Base-by-base conservation (phyloP, 1,140 invertebrate species). In the Pissodes strobi region DNA sequence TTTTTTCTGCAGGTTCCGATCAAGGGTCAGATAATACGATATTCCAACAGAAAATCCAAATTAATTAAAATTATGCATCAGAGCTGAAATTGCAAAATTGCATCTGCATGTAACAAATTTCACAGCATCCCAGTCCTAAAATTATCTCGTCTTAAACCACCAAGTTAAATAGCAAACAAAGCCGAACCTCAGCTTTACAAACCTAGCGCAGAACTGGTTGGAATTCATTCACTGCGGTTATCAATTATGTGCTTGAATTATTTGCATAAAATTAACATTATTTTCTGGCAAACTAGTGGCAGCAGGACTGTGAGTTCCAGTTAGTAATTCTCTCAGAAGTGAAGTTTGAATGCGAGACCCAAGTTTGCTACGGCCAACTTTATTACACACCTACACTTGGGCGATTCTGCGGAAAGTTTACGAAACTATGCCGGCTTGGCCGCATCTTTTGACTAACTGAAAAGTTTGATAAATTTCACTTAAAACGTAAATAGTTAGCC, bases 191-290 rank as follows among this genome's bases (percentile, higher is more conserved):
- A 45, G 18, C 15, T 21, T 45, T 45, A 45, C 17, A 45, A 45
- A 51, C 23, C 23, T 18, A 30, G 23, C 48, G 37, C 18, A 22
- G 51, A 41, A 38, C 51, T 37, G 51, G 51, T 22, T 15, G 17
- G 37, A 53, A 53, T 39, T 39, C 34, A 37, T 53, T 53, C 51
- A 23, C 51, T 19, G 34, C 51, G 51, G 30, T 53, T 51, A 61
- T 51, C 46, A 61, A 61, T 61, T 51, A 61, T 61, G 12, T 41
- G 58, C 46, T 61, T 61, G 58, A 61, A 51, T 61, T 61, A 61
- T 61, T 51, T 61, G 58, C 58, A 61, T 61, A 51, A 61, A 61
- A 61, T 61, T 61, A 61, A 51, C 58, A 51, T 61, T 61, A 61
- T 49, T 61, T 51, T 51, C 58, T 51, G 25, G 46, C 34, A 61